Evolutionary conservation across 2,888 invertebrate species (phyloP).

Genomic region (Poecilobothrus nobilitatus): DNA sequence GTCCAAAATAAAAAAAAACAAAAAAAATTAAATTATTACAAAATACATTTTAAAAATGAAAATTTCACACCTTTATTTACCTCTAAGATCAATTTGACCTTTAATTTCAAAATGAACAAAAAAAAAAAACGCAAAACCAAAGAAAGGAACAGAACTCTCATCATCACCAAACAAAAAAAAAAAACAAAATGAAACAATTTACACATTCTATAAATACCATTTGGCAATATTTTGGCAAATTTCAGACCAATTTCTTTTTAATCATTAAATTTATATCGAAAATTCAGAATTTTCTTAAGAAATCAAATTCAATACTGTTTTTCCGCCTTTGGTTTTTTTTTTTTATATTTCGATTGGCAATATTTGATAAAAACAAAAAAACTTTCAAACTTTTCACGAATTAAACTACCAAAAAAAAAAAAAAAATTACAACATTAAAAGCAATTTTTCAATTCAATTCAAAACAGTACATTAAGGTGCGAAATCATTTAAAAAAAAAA

Average conservation of each 20-base stretch:
- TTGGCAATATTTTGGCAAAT: not conserved
- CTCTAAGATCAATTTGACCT: not conserved
- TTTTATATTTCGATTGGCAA: not conserved
- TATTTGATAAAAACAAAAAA: not conserved
- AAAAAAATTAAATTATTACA: not conserved
- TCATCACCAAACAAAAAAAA: not conserved
- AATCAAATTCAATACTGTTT: not conserved
- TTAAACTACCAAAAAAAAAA: not conserved
- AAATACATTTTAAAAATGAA: not conserved
- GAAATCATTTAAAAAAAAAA: not conserved
- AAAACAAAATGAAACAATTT: not conserved
- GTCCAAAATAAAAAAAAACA: not conserved
- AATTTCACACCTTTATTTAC: not conserved
- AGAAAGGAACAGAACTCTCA: not conserved
- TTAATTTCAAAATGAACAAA: not conserved
- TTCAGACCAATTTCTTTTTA: not conserved
- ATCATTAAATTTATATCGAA: not conserved
- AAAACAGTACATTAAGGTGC: no score
- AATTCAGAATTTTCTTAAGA: not conserved
- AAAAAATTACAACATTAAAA: not conserved
- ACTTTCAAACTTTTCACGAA: not conserved
- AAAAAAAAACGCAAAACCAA: not conserved
- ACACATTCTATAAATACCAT: not conserved
- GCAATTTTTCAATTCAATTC: no score
- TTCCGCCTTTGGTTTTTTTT: not conserved